Evolutionary conservation across 1,140 invertebrate genomes (phyloP).

Genomic region (Drosophila grimshawi): DNA sequence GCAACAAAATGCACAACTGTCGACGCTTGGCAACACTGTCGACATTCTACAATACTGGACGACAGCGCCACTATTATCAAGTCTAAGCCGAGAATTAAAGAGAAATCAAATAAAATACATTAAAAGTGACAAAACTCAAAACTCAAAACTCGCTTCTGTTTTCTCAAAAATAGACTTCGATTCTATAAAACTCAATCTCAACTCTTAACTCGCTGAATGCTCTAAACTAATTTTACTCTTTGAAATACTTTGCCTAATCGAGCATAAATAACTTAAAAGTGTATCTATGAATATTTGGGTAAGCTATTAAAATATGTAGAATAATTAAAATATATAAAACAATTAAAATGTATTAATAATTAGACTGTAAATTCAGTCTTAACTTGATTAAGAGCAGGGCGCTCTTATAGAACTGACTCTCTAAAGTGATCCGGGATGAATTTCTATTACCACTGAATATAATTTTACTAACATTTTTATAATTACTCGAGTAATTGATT

Average conservation of each 20-base stretch:
- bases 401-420: too few relatives aligned
- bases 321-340: not conserved
- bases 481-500: too few relatives aligned
- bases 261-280: slow-evolving; percentile 49
- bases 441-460: too few relatives aligned
- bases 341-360: too few relatives aligned
- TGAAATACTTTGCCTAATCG: slow-evolving; percentile 51
- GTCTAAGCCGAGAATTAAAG: slow-evolving; percentile 20
- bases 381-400: too few relatives aligned
- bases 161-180: slow-evolving; percentile 28
- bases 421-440: too few relatives aligned
- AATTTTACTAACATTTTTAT: too few relatives aligned
- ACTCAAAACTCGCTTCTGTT: slow-evolving; percentile 13
- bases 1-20: slow-evolving; percentile 76
- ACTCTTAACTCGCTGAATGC: slow-evolving; percentile 34
- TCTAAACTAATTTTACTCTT: slow-evolving; percentile 30
- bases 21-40: slow-evolving; percentile 68
- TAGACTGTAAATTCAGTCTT: too few relatives aligned
- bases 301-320: slow-evolving; percentile 34
- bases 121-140: slow-evolving; percentile 26
- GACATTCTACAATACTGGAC: slow-evolving; percentile 55
- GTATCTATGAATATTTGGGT: slow-evolving; percentile 84
- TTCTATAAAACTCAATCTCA: slow-evolving; percentile 35
- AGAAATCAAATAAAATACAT: not conserved
- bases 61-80: slow-evolving; percentile 55